Evolutionary conservation across 2,888 invertebrate genomes (phyloP).

Genomic region (Barypeithes pellucidus): DNA sequence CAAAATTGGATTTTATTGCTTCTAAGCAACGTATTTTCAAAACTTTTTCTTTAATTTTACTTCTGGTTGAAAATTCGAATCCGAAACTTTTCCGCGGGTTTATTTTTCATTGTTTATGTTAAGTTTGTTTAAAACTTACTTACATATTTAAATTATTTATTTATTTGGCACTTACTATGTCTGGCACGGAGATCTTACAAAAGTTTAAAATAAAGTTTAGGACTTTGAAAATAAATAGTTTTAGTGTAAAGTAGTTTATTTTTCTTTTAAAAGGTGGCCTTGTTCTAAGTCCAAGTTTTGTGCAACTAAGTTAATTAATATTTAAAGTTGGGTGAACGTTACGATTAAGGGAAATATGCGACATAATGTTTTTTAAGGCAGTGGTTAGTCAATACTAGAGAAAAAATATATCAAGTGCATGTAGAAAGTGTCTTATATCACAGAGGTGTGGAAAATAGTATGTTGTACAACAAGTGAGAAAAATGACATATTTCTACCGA

Average conservation of each 20-base stretch:
- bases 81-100: neutral
- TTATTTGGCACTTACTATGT: constrained; percentile 40
- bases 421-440: no score
- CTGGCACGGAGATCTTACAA: constrained; percentile 26
- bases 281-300: constrained; percentile 18
- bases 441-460: no score
- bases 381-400: no score
- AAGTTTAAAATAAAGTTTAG: constrained; percentile 35
- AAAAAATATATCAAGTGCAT: no score
- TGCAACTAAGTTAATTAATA: constrained; percentile 34
- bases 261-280: constrained; percentile 29
- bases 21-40: neutral
- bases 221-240: constrained; percentile 43
- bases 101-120: constrained; percentile 32
- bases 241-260: constrained; percentile 39
- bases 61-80: neutral
- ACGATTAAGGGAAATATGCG: neutral
- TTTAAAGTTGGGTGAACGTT: neutral
- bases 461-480: no score
- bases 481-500: no score
- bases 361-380: no score
- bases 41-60: neutral
- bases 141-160: constrained; percentile 40
- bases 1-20: neutral
- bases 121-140: constrained; percentile 33